phyloP scores from a whole-genome alignment of 2,113 vertebrate species.

The Hucho hucho region DNA sequence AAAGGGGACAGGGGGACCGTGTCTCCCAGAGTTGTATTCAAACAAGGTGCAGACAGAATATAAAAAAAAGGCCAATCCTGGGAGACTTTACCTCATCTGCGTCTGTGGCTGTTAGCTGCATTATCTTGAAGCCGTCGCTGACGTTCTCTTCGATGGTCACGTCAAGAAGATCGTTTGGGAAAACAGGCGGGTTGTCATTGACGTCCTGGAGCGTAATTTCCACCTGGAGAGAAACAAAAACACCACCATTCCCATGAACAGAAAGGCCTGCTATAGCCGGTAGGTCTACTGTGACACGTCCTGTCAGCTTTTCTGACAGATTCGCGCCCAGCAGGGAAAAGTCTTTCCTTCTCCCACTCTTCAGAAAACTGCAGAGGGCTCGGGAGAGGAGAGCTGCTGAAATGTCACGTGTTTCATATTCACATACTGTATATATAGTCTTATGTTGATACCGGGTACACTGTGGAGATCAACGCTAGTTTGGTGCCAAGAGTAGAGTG shows the following conservation, averaged over 20 bases:
- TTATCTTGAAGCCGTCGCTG: conserved; percentile 91
- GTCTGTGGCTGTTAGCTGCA: conserved; percentile 94
- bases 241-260: conserved; percentile 40
- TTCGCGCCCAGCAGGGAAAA: conserved; percentile 30
- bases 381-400: conserved; percentile 23
- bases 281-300: conserved; percentile 17
- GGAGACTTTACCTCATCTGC: conserved; percentile 87
- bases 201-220: conserved; percentile 98
- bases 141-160: conserved; percentile 94
- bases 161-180: conserved; percentile 91
- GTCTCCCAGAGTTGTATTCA: background rate
- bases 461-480: too few species aligned
- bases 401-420: background rate
- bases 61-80: background rate
- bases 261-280: conserved; percentile 43
- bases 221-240: conserved; percentile 76
- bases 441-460: too few species aligned
- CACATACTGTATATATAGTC: background rate
- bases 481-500: too few species aligned
- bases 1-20: too few species aligned
- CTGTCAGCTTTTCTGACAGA: conserved; percentile 42
- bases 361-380: background rate
- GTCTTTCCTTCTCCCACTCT: background rate
- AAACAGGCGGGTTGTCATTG: conserved; percentile 96
- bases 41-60: background rate